These are phyloP conservation scores for Agrypnus murinus DNA, from an alignment of 2,888 invertebrate species.

Conservation along the genomic window DNA sequence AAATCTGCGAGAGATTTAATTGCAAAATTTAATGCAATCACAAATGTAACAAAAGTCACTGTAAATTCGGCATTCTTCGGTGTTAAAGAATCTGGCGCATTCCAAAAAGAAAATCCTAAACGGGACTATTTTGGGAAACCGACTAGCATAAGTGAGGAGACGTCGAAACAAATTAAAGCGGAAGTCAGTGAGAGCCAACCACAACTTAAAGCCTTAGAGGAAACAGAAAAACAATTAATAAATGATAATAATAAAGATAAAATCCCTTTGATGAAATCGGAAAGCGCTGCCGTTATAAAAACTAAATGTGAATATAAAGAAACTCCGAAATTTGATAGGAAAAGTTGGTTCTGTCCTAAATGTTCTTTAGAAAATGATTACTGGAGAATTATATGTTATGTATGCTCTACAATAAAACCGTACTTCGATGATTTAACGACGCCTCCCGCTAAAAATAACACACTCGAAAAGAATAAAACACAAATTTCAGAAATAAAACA, in stretches of 20 bases:
- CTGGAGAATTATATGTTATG: constrained; percentile 78
- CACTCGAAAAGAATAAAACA: constrained; percentile 52
- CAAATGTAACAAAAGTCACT: constrained; percentile 74
- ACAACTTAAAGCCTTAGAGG: constrained; percentile 23
- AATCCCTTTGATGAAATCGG: constrained; percentile 67
- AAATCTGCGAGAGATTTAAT: constrained; percentile 74
- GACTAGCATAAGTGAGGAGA: constrained; percentile 59
- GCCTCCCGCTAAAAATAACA: constrained; percentile 55
- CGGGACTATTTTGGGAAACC: constrained; percentile 65
- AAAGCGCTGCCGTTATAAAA: constrained; percentile 66
- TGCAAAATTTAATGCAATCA: constrained; percentile 78
- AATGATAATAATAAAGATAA: constrained; percentile 62
- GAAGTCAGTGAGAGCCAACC: constrained; percentile 27
- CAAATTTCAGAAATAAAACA: constrained; percentile 52
- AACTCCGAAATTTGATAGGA: constrained; percentile 65
- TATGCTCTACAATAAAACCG: constrained; percentile 74
- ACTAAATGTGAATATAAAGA: constrained; percentile 58
- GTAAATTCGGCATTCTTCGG: constrained; percentile 73
- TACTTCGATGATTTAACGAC: constrained; percentile 68
- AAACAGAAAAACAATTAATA: constrained; percentile 51
- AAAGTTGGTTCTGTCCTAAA: constrained; percentile 75
- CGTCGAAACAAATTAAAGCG: constrained; percentile 45
- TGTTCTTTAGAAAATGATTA: constrained; percentile 77
- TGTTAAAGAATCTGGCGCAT: constrained; percentile 57
- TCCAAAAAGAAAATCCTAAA: constrained; percentile 59